Base-by-base conservation (phyloP, 2,113 vertebrate species). In the Microcebus lehilahytsara region DNA sequence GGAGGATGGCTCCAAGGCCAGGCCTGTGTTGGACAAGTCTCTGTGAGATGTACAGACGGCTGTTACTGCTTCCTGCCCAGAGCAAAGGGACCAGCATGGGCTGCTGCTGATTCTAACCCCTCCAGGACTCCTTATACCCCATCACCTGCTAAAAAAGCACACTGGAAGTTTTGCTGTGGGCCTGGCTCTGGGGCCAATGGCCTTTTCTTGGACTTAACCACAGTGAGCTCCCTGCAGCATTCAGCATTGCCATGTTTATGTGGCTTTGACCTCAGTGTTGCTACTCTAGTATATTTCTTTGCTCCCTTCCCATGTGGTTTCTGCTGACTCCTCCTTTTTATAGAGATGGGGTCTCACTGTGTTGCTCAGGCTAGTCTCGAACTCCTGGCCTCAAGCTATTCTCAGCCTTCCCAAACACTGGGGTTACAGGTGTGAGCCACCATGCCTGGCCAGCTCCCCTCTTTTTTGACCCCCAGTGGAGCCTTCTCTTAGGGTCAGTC, bases 181-280 rank as follows among this genome's bases (percentile, higher is more conserved):
- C 56, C 22, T 7, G 20, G 51, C 60, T 56, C 42, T 46, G 23
- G 32, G 66, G 42, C 69, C 78, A 10, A 0, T 20, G 25, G 32
- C 78, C 69, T 75, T 71, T 25, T 49, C 74, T 34, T 66, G n/a
- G n/a, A 60, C 69, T 87, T 60, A n/a, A n/a, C 19, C 51, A 4
- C 66, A 11, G 27, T 19, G 27, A 42, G 53, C n/a, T 19, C 69
- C 85, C 25, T 3, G 42, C 22, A 30, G 79, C 51, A 2, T n/a
- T 32, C 4, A 3, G 42, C 1, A 0, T 16, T 9, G 2, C 42
- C 5, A 12, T 2, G 0, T 17, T 64, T 11, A 0, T 42, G 17
- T 25, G 8, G 20, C 46, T 64, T 9, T 77, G 27, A 32, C 64
- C 30, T 67, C 62, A 3, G 40, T 49, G 37, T 67, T 51, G 0